Evolutionary conservation across 2,113 vertebrate species (phyloP).

Genomic region (Thalassoma bifasciatum): DNA sequence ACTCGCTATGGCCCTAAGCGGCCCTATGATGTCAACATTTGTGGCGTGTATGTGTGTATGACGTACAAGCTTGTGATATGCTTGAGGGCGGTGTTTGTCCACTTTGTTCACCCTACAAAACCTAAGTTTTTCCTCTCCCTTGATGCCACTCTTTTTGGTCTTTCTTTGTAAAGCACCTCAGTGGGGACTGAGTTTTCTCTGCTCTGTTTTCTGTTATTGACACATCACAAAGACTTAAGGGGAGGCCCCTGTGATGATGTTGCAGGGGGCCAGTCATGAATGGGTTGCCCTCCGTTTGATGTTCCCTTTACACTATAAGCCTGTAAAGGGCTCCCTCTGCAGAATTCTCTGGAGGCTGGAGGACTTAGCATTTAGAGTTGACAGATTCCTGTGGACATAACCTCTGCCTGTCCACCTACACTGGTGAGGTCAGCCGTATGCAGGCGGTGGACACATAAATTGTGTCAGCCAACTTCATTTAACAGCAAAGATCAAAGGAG

Average conservation of each 20-base stretch:
- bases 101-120: constrained; percentile 14
- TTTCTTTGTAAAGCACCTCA: constrained; percentile 20
- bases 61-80: constrained; percentile 5
- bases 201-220: constrained; percentile 29
- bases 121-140: background rate
- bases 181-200: constrained; percentile 17
- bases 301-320: constrained; percentile 64
- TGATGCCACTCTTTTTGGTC: constrained; percentile 7
- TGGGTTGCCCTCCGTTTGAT: constrained; percentile 64
- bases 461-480: constrained; percentile 64
- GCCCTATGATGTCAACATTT: constrained; percentile 15
- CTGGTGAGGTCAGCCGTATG: constrained; percentile 57
- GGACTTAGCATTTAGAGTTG: constrained; percentile 68
- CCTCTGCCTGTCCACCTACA: constrained; percentile 71
- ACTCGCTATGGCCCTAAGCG: background rate
- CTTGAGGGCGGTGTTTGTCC: constrained; percentile 10
- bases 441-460: constrained; percentile 58
- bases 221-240: constrained; percentile 48
- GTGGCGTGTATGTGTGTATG: constrained; percentile 5
- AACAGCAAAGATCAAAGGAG: constrained; percentile 33
- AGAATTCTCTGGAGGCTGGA: constrained; percentile 59
- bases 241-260: constrained; percentile 41
- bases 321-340: constrained; percentile 65
- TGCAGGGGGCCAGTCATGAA: constrained; percentile 36
- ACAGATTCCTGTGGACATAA: constrained; percentile 75